These are phyloP conservation scores for Distichodus sexfasciatus DNA, from an alignment of 2,797 vertebrate genomes.

Conservation along the genomic window DNA sequence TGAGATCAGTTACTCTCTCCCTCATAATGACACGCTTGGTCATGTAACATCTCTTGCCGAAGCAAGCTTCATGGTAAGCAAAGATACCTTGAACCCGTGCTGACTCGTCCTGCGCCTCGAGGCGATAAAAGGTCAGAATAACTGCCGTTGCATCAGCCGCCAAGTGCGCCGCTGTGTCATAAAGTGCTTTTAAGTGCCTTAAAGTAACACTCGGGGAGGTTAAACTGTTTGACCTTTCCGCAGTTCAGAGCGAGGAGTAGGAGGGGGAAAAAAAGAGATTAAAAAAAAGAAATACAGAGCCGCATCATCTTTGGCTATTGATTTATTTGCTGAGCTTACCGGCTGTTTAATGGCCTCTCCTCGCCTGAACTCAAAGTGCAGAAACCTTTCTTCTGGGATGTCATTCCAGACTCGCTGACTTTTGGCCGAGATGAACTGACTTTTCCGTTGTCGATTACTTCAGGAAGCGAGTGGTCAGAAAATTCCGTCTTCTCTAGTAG, in stretches of 20 bases:
- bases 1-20: constrained; percentile 33
- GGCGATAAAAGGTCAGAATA: neutral
- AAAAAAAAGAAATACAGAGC: neutral
- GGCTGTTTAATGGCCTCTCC: constrained; percentile 21
- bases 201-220: constrained; percentile 10
- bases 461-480: no score
- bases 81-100: neutral
- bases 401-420: neutral
- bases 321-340: constrained; percentile 14
- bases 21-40: neutral
- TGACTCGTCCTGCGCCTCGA: neutral
- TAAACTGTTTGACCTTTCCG: constrained; percentile 31
- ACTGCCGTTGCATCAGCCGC: neutral
- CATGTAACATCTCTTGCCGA: neutral
- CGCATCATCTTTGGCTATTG: constrained; percentile 21
- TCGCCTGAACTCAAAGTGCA: constrained; percentile 10
- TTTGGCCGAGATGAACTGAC: no score
- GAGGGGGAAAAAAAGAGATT: no score
- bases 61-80: neutral
- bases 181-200: neutral
- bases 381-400: neutral
- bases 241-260: constrained; percentile 1
- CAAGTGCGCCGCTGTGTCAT: neutral
- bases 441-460: no score
- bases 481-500: no score